A percentile compares a stretch with the other conserved stretches of the same genome.
Evolutionary conservation across 2,113 vertebrate genomes (phyloP).

Genomic region (Trogon surrucura): DNA sequence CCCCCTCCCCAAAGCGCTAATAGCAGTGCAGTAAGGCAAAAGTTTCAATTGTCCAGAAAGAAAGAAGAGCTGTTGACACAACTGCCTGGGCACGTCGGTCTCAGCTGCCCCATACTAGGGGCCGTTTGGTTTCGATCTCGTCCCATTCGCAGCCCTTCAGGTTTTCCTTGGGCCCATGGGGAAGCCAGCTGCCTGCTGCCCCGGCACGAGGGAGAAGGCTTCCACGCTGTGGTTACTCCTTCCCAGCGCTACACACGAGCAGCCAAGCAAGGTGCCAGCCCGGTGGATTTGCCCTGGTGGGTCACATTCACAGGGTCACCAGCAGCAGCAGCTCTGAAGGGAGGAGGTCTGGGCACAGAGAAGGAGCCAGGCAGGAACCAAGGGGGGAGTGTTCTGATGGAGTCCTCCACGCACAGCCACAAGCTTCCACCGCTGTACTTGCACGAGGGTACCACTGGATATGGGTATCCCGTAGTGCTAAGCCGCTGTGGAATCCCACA

Average conservation of each 20-base stretch:
- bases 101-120: neutral
- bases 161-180: neutral
- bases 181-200: neutral
- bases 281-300: fast-evolving
- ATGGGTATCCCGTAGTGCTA: neutral
- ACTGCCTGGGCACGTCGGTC: neutral
- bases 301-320: neutral
- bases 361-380: neutral
- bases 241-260: neutral
- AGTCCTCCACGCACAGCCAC: fast-evolving
- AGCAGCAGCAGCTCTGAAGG: neutral
- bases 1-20: neutral
- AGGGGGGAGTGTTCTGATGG: neutral
- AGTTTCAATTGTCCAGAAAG: neutral
- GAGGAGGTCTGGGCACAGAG: neutral
- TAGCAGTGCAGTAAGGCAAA: constrained; percentile 54
- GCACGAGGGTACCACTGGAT: neutral
- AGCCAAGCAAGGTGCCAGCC: neutral
- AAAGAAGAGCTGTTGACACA: neutral
- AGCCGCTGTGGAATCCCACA: neutral
- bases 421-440: neutral
- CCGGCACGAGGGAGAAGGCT: fast-evolving
- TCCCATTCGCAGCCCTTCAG: neutral
- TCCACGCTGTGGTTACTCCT: fast-evolving
- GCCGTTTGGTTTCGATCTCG: neutral